Evolutionary conservation across 2,797 vertebrate genomes (phyloP).

Genomic region (Chaenodraco wilsoni): DNA sequence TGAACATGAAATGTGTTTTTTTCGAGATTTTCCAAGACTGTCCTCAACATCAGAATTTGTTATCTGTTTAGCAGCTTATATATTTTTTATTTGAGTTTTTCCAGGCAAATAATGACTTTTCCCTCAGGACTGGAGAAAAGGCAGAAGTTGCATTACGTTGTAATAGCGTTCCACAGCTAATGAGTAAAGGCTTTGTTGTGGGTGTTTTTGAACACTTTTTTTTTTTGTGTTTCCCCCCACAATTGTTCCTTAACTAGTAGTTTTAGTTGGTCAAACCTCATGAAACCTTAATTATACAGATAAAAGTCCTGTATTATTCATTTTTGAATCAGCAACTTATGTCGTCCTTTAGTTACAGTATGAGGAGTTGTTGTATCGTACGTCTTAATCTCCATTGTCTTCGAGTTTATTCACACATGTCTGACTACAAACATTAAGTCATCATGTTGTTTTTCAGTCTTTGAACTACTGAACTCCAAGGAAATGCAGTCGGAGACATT

Average conservation of each 20-base stretch:
- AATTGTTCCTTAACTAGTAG: too few species aligned
- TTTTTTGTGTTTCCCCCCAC: too few species aligned
- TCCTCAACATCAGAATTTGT: neutral
- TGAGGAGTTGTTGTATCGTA: too few species aligned
- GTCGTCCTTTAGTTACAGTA: neutral
- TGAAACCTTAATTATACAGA: neutral
- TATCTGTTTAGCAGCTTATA: neutral
- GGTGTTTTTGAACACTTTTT: too few species aligned
- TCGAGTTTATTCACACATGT: neutral
- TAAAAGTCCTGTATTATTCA: neutral
- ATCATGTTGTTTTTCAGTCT: neutral
- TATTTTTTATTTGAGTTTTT: neutral
- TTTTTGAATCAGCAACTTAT: neutral
- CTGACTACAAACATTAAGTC: slow-evolving; percentile 4
- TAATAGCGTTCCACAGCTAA: too few species aligned
- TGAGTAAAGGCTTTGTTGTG: too few species aligned
- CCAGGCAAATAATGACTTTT: neutral
- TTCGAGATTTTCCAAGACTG: too few species aligned
- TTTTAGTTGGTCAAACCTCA: too few species aligned
- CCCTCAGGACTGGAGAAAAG: neutral
- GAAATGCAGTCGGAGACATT: neutral
- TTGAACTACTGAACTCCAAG: neutral
- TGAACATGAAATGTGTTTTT: too few species aligned
- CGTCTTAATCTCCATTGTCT: neutral
- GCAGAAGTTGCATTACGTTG: neutral